Conservation (phyloP, 53 echinoderm and acorn worm genomes). For the Glandiceps talaboti region DNA sequence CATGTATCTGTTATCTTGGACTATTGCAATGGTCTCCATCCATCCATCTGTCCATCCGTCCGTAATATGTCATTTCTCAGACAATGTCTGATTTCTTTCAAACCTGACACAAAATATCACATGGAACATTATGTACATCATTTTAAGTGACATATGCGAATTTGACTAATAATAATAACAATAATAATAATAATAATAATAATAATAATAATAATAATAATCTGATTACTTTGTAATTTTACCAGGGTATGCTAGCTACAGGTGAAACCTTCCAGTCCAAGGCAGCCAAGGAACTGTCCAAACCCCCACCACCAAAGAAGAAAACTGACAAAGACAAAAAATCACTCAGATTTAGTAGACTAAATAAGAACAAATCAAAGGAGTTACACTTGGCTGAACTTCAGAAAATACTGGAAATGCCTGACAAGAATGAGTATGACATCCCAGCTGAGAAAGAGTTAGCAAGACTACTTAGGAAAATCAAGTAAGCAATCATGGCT, state of each 20-base stretch:
- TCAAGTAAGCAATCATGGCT: conserved; percentile 67
- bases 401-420: conserved; percentile 62
- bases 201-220: too few species aligned
- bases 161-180: too few species aligned
- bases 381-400: conserved; percentile 60
- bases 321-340: conserved; percentile 38
- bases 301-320: conserved; percentile 36
- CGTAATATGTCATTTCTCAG: too few species aligned
- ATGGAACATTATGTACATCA: too few species aligned
- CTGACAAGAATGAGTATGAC: conserved; percentile 54
- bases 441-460: conserved; percentile 86
- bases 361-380: conserved; percentile 33
- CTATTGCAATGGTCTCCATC: too few species aligned
- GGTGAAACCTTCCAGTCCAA: conserved; percentile 62
- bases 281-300: conserved; percentile 64
- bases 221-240: too few species aligned
- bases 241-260: conserved; percentile 69
- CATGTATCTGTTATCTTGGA: too few species aligned
- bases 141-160: too few species aligned
- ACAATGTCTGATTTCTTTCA: too few species aligned
- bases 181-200: too few species aligned
- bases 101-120: too few species aligned
- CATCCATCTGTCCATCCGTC: too few species aligned
- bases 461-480: conserved; percentile 37
- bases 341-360: conserved; percentile 28